These are phyloP conservation scores for Solenopsis fugax DNA, from an alignment of 1,140 invertebrate species.

Conservation along the genomic window DNA sequence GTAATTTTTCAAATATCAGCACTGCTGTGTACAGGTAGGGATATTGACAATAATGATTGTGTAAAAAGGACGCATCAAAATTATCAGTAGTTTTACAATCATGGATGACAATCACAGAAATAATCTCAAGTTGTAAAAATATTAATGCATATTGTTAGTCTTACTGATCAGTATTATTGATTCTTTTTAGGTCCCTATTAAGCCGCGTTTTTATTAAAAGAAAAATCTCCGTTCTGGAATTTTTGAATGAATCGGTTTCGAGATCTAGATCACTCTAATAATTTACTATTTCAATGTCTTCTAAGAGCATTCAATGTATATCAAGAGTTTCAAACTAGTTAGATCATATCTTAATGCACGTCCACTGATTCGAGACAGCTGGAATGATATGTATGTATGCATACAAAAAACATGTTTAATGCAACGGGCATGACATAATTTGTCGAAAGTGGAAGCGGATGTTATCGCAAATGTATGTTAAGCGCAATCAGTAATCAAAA, in stretches of 20 bases:
- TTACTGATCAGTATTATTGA: too few species aligned
- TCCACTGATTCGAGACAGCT: background rate
- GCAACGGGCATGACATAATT: background rate
- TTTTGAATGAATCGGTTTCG: slow-evolving; percentile 6
- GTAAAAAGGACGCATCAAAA: too few species aligned
- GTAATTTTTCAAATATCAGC: too few species aligned
- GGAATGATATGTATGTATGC: background rate
- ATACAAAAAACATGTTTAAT: slow-evolving; percentile 1
- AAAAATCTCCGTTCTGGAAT: background rate
- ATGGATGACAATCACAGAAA: too few species aligned
- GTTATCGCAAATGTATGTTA: background rate
- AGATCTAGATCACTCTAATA: slow-evolving; percentile 20
- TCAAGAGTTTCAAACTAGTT: slow-evolving; percentile 12
- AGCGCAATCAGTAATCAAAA: background rate
- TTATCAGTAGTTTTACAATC: too few species aligned
- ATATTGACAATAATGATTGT: too few species aligned
- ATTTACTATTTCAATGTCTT: slow-evolving; percentile 24
- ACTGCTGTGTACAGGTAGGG: too few species aligned
- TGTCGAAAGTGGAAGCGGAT: background rate
- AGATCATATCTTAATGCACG: slow-evolving; percentile 37
- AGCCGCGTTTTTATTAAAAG: too few species aligned
- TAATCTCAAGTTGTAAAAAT: too few species aligned
- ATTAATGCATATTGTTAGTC: too few species aligned
- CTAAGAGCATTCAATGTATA: background rate
- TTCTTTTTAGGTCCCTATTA: too few species aligned